Evolutionary conservation across 1,140 invertebrate genomes (phyloP), one percentile per base, ranked within the genome.

Genomic region (Onthophagus taurus): DNA sequence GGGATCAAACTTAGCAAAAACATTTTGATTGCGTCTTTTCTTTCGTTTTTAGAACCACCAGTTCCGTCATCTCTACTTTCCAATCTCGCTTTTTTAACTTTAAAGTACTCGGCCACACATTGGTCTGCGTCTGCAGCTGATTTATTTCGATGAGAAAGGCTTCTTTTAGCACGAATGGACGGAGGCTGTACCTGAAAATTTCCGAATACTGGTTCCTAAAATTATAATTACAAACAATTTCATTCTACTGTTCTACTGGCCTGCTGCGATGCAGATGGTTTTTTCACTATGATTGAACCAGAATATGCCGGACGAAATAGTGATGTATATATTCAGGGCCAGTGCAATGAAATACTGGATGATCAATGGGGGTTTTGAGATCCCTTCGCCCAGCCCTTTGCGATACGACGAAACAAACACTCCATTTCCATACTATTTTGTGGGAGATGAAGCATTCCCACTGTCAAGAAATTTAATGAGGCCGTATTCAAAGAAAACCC

Each of bases 161-260:
- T 38, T 39, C 9, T 45, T 20, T 30, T 44, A n/a, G 8, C 11
- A 34, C 12, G 16, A 29, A 16, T 13, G 11, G 42, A 31, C 23
- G 24, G 17, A 21, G 13, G 16, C 9, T 7, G 21, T n/a, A n/a
- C n/a, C n/a, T n/a, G n/a, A 68, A 49, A 65, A 70, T 43, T 49
- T 69, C 12, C 26, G 47, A 31, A 64, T 69, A 18, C 42, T 55
- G 20, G 49, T 42, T 37, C 61, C 63, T 2, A 21, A 39, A 9
- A 54, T 54, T 67, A 58, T 20, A 72, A 70, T 52, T 62, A 71
- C 39, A 70, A 70, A 52, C 49, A 53, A 37, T 49, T 45, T 48
- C 60, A 57, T 48, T 65, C 58, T 46, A 57, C 63, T 23, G 64
- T 72, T 19, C 44, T 72, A 18, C 45, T 71, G 42, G 67, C 65